phyloP scores from a whole-genome alignment of 2,113 vertebrate species.

The Bubo bubo region DNA sequence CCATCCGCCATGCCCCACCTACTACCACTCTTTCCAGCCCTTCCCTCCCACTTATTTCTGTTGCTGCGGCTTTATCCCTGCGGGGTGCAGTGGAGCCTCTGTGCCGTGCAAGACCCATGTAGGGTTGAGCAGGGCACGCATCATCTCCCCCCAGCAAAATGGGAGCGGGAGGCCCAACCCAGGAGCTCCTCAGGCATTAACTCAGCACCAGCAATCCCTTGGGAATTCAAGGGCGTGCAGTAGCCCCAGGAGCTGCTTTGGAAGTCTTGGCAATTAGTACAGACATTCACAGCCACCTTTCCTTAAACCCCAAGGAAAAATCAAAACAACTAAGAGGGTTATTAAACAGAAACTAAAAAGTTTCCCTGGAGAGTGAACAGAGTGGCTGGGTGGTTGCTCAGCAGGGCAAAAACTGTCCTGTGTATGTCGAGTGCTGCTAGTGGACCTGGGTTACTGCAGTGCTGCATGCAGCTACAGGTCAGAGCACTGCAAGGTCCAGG shows the following conservation, averaged over 20 bases:
- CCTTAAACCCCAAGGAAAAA: background rate
- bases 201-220: background rate
- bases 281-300: background rate
- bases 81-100: background rate
- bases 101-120: accelerated
- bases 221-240: background rate
- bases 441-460: background rate
- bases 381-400: background rate
- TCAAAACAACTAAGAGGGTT: background rate
- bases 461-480: accelerated
- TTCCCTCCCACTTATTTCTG: background rate
- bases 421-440: background rate
- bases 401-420: background rate
- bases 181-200: background rate
- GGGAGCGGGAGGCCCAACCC: background rate
- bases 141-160: background rate
- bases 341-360: background rate
- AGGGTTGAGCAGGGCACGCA: background rate
- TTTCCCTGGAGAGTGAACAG: background rate
- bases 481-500: background rate
- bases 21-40: background rate
- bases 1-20: background rate
- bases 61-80: background rate
- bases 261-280: background rate
- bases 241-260: background rate